These are phyloP conservation scores for Siderastrea radians DNA, from an alignment of 92 coral and sea anemone genomes.

Conservation along the genomic window DNA sequence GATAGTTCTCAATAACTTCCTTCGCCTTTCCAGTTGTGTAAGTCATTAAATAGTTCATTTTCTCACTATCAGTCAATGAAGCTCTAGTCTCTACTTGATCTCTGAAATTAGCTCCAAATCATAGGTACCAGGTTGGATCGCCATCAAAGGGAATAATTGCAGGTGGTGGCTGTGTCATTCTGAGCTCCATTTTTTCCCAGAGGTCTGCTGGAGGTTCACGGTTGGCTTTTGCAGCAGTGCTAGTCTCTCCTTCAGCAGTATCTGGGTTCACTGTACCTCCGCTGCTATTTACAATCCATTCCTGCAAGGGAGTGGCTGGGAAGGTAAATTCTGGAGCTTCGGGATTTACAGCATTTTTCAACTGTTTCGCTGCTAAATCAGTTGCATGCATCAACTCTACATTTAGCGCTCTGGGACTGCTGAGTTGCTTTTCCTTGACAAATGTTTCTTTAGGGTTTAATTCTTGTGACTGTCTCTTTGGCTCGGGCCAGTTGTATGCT, in stretches of 20 bases:
- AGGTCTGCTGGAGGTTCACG: conserved; percentile 43
- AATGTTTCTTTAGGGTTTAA: no score
- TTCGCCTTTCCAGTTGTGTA: conserved; percentile 70
- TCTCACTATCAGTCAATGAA: conserved; percentile 35
- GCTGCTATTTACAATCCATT: no score
- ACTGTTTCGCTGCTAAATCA: background rate
- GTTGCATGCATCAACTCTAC: background rate
- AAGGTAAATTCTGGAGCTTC: no score
- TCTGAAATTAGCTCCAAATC: conserved; percentile 58
- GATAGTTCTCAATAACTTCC: no score
- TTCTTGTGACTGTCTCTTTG: no score
- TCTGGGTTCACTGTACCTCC: no score
- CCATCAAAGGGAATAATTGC: conserved; percentile 50
- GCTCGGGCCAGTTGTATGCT: background rate
- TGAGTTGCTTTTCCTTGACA: no score
- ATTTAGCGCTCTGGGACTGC: background rate
- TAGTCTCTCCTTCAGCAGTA: no score
- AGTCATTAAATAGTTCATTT: conserved; percentile 62
- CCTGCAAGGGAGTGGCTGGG: no score
- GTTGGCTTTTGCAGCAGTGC: background rate
- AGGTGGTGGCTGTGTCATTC: conserved; percentile 63
- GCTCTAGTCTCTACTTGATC: conserved; percentile 54
- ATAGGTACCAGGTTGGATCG: conserved; percentile 47
- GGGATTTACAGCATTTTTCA: background rate
- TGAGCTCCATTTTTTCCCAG: conserved; percentile 68